A percentile compares a stretch with the other conserved stretches of the same genome.
Evolutionary conservation across 2,888 invertebrate species (phyloP).

Genomic region (Ptycholaimellus sp.): DNA sequence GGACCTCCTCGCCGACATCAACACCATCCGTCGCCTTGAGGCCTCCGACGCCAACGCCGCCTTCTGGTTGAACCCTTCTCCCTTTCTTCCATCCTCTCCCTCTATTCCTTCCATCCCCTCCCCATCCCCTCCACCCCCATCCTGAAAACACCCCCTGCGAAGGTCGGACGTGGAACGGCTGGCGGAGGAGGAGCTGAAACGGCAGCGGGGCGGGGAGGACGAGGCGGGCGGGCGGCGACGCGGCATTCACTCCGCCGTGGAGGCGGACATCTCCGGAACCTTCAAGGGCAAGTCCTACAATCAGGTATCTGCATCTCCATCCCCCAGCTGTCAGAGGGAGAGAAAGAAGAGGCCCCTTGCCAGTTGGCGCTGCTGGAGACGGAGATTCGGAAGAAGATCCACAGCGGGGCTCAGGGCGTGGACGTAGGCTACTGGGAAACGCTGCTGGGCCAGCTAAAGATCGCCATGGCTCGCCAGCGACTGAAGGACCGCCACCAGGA

Average conservation of each 20-base stretch:
- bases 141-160: not conserved
- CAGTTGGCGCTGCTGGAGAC: constrained; percentile 52
- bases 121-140: no score
- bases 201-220: constrained; percentile 1
- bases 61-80: no score
- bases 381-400: constrained; percentile 63
- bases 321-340: no score
- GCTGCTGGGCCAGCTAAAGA: constrained; percentile 64
- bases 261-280: constrained; percentile 58
- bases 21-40: constrained; percentile 55
- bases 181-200: not conserved
- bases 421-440: constrained; percentile 95
- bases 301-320: no score
- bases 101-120: no score
- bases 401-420: constrained; percentile 57
- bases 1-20: constrained; percentile 82
- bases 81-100: no score
- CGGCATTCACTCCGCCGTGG: constrained; percentile 70
- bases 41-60: constrained; percentile 5
- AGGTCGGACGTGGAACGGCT: not conserved
- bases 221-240: constrained; percentile 33
- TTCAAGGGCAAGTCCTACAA: constrained; percentile 75
- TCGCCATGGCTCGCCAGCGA: constrained; percentile 37
- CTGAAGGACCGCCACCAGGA: constrained; percentile 73
- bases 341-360: no score